Evolutionary conservation across 2,888 invertebrate genomes (phyloP).

Genomic region (Halictus quadricinctus): DNA sequence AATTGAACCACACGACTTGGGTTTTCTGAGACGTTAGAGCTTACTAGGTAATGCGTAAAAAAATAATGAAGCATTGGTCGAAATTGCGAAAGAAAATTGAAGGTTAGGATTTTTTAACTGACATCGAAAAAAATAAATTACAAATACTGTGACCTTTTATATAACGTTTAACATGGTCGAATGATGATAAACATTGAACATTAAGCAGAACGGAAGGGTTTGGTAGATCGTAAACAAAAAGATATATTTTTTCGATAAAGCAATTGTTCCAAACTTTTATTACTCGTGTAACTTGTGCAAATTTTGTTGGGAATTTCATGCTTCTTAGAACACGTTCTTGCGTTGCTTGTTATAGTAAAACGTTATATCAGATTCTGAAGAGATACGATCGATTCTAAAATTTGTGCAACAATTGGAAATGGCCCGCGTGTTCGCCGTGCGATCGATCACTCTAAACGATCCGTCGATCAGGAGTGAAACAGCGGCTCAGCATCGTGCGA

Average conservation of each 20-base stretch:
- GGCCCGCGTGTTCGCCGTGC: not conserved
- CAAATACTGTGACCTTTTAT: not conserved
- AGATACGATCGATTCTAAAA: not conserved
- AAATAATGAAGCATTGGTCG: too few species aligned
- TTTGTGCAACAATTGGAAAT: not conserved
- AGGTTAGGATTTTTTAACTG: not conserved
- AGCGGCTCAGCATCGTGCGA: not conserved
- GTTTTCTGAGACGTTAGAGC: not conserved
- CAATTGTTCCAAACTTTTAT: too few species aligned
- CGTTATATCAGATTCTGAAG: too few species aligned
- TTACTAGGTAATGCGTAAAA: not conserved
- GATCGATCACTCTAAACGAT: conserved; percentile 4
- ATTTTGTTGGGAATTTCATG: too few species aligned
- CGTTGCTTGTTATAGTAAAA: too few species aligned
- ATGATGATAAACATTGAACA: not conserved
- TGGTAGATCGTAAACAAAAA: too few species aligned
- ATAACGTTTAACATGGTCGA: too few species aligned
- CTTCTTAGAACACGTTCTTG: too few species aligned
- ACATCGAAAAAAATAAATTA: not conserved
- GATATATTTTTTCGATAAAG: not conserved
- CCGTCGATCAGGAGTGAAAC: conserved; percentile 3
- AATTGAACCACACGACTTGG: not conserved
- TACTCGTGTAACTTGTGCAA: too few species aligned
- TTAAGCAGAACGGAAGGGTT: too few species aligned
- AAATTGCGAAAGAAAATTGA: too few species aligned